These are phyloP conservation scores for Crepidodera aurea DNA, from an alignment of 2,888 invertebrate species.

Conservation along the genomic window DNA sequence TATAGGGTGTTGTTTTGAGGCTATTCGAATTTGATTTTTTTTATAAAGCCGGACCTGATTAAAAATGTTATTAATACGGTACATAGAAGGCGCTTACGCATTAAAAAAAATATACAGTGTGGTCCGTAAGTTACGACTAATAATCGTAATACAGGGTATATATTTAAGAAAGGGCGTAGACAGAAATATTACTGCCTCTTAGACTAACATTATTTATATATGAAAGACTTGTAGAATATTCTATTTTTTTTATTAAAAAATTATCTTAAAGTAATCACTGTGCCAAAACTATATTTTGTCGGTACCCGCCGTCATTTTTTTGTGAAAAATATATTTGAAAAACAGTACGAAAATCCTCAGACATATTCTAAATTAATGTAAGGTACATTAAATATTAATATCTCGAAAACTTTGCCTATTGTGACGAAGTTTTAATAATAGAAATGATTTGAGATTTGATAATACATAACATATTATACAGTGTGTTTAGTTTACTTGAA, in stretches of 20 bases:
- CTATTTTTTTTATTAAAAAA: conserved; percentile 16
- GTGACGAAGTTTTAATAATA: conserved; percentile 16
- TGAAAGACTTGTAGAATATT: conserved; percentile 30
- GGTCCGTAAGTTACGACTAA: too few species aligned
- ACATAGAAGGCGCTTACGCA: too few species aligned
- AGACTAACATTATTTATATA: conserved; percentile 14
- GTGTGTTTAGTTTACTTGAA: conserved; percentile 5
- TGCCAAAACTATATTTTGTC: conserved; percentile 17
- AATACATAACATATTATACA: conserved; percentile 41
- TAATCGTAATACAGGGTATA: too few species aligned
- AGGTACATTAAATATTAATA: conserved; percentile 22
- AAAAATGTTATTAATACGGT: too few species aligned
- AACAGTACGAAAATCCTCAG: conserved; percentile 11
- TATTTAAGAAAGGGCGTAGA: too few species aligned
- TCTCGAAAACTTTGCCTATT: conserved; percentile 31
- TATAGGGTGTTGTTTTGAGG: too few species aligned
- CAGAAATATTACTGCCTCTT: too few species aligned
- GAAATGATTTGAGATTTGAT: conserved; percentile 29
- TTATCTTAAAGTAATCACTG: conserved; percentile 19
- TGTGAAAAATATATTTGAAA: conserved; percentile 15
- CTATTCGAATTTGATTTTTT: too few species aligned
- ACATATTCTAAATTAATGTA: conserved; percentile 18
- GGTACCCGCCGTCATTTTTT: conserved; percentile 26
- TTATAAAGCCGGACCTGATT: too few species aligned
- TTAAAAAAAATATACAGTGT: too few species aligned